Evolutionary conservation across 2,888 invertebrate genomes (phyloP), one percentile per base, ranked within the genome.

Genomic region (Trachelus iudaicus): DNA sequence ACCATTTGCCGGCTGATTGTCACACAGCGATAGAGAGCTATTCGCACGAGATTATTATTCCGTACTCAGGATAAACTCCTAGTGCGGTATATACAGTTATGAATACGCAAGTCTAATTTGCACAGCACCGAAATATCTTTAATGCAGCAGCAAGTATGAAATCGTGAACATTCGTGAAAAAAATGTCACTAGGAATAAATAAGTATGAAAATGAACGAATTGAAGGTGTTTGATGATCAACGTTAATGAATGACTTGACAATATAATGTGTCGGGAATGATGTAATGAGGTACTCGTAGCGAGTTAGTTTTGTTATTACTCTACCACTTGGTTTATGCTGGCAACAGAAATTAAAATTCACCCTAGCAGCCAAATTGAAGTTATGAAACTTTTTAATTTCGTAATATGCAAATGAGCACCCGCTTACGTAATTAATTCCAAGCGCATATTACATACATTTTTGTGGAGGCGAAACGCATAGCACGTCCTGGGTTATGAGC

Each of bases 331-430:
- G 71, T 71, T 71, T 71, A 34, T 23, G 71, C 23, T 33, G 34
- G 71, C 2, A 75, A 80, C 80, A 81, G 80, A 87, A 86, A 87
- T 88, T 85, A 86, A 82, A 81, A 87, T 87, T 87, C 87, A 87
- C 76, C 79, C 80, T 75, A 76, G 77, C 80, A 81, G 76, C 75
- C 82, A 83, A 84, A 87, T 87, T 87, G 84, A 84, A 85, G 83
- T 82, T 76, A 84, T 79, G 85, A 83, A 86, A 85, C 80, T 84
- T 85, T 88, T 87, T 85, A 86, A 87, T 88, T 88, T 85, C 83
- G 83, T 85, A 84, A 87, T 85, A 87, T 87, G 88, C 85, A 87
- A 85, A 88, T 88, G 84, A 84, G 86, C 82, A 80, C 76, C 76
- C 71, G 78, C 81, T 81, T 83, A 81, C 81, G 85, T 87, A 87